Conservation (phyloP, 1,140 invertebrate species). For the Polyergus mexicanus region DNA sequence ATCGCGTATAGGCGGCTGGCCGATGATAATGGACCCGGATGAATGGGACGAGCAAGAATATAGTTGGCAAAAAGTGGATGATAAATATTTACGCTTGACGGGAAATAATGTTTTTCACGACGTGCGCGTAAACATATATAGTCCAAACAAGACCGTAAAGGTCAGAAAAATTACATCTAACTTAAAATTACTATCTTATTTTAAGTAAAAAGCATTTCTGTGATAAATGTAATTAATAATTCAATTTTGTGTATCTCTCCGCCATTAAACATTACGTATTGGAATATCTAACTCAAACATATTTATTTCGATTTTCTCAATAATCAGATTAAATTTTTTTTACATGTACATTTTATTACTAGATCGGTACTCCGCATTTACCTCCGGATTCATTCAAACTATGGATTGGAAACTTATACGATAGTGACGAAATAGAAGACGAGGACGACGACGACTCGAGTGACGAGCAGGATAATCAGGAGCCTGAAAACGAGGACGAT, state of each 20-base stretch:
- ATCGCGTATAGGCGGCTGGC: slow-evolving; percentile 75
- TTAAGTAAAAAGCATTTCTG: background rate
- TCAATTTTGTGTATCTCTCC: background rate
- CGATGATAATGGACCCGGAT: slow-evolving; percentile 70
- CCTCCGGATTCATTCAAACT: background rate
- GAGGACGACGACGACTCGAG: fast-evolving
- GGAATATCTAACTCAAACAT: background rate
- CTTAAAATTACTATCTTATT: background rate
- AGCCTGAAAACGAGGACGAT: slow-evolving; percentile 43
- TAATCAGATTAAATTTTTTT: background rate
- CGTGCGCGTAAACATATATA: background rate
- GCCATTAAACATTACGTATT: background rate
- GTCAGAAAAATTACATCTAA: background rate
- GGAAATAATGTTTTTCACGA: slow-evolving; percentile 67
- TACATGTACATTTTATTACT: background rate
- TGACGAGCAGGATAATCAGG: slow-evolving; percentile 30
- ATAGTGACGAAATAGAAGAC: background rate
- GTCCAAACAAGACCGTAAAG: background rate
- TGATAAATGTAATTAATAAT: background rate
- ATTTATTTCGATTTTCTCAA: background rate
- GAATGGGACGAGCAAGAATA: slow-evolving; percentile 70
- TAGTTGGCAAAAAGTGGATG: slow-evolving; percentile 75
- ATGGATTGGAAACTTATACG: fast-evolving
- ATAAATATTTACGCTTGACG: slow-evolving; percentile 66
- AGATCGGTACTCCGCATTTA: slow-evolving; percentile 51